A percentile compares a stretch with the other conserved stretches of the same genome.
These are phyloP conservation scores for Brienomyrus brachyistius DNA, from an alignment of 2,113 vertebrate species.

Conservation along the genomic window DNA sequence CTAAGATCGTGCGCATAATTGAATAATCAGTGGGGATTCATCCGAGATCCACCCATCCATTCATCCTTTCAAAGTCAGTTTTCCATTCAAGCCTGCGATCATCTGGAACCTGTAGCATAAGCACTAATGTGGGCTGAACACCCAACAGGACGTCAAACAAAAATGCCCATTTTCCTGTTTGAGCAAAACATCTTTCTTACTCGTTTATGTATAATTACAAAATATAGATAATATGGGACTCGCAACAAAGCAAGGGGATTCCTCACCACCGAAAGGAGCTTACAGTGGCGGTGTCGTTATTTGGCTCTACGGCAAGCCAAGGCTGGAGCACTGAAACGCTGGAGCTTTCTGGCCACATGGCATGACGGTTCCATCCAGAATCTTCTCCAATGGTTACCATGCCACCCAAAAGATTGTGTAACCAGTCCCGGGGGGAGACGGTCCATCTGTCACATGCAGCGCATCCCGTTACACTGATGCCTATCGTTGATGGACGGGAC, in stretches of 20 bases:
- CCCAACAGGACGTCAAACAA: not conserved
- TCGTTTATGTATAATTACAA: not conserved
- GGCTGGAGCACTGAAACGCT: not conserved
- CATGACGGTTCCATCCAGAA: not conserved
- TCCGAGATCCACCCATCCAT: not conserved
- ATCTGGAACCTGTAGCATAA: not conserved
- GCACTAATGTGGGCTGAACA: not conserved
- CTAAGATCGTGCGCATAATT: not conserved
- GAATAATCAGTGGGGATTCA: not conserved
- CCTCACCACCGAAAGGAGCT: not conserved
- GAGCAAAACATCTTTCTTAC: not conserved
- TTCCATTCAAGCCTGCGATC: not conserved
- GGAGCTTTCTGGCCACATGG: not conserved
- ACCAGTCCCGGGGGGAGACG: not conserved
- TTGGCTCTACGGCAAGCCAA: not conserved
- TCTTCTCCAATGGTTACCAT: not conserved
- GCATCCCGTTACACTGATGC: not conserved
- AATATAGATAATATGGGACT: not conserved
- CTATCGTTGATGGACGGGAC: not conserved
- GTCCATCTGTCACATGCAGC: not conserved
- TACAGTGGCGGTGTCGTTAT: not conserved
- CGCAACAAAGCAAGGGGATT: not conserved
- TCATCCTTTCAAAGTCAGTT: not conserved
- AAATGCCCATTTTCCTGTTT: not conserved
- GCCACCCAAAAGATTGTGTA: conserved; percentile 6